Evolutionary conservation across 2,797 vertebrate species (phyloP), one percentile per base, ranked within the genome.

Genomic region (Cryptoblepharus egeriae): DNA sequence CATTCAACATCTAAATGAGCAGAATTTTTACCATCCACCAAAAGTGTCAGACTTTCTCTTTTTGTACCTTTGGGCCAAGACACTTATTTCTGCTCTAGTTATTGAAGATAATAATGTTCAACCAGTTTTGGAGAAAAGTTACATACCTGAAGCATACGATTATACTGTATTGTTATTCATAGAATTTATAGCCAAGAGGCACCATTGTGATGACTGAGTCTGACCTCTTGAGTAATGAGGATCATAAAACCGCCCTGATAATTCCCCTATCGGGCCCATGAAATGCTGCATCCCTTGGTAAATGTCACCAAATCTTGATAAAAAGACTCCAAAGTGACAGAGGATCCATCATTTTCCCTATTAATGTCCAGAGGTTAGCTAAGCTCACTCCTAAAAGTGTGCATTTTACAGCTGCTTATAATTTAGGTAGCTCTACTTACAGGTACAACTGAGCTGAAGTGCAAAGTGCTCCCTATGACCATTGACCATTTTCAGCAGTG

Each of bases 121-220:
- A 49, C 52, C 35, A 82, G 32, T 42, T 69, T 78, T 61, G 7
- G 26, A 42, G 52, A 78, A 63, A 57, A 67, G 2, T 5, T 9
- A 57, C 22, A 88, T 80, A 35, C 5, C 42, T 67, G 82, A 68
- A 82, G 87, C 42, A 71, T 13, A 70, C 69, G 64, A 79, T 39
- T 55, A 70, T 63, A 16, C 39, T 75, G 63, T 79, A 70, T 75
- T 75, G 69, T 18, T 60, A 20, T 82, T 45, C 9, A 58, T 35
- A 82, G 39, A 75, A 87, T 77, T 82, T 79, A 55, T 77, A 76
- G 58, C 22, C 28, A 67, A 52, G 35, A 84, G 76, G 7, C 37
- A 22, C 52, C 2, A 1, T 32, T 77, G 57, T 88, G 42, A 71
- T 52, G 18, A 74, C 24, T 49, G 11, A 73, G 2, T 26, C 64